Evolutionary conservation across 2,888 invertebrate genomes (phyloP).

Genomic region (Lepidonotus clava): DNA sequence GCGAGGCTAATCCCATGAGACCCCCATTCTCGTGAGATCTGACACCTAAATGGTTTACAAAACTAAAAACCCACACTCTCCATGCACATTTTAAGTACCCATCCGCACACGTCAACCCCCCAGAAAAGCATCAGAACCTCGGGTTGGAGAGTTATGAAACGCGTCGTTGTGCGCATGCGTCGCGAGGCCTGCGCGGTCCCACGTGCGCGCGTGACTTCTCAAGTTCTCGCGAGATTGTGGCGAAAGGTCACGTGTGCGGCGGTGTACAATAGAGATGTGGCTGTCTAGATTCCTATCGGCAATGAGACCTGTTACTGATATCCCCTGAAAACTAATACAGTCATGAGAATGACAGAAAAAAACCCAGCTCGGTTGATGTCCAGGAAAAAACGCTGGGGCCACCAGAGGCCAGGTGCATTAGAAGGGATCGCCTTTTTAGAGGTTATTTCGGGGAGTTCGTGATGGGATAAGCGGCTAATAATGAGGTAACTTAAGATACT

Average conservation of each 20-base stretch:
- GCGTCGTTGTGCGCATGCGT: not conserved
- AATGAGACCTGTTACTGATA: not conserved
- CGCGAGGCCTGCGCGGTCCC: not conserved
- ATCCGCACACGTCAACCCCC: conserved; percentile 3
- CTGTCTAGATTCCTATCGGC: not conserved
- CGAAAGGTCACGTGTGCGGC: not conserved
- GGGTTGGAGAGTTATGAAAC: not conserved
- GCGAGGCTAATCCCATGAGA: not conserved
- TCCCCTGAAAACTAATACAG: not conserved
- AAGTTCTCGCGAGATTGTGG: not conserved
- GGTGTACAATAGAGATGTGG: not conserved
- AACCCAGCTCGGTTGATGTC: not conserved
- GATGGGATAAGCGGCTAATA: too few relatives aligned
- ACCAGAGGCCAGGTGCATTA: not conserved
- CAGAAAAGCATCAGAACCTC: not conserved
- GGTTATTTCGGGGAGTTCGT: too few relatives aligned
- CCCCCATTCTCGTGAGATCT: not conserved
- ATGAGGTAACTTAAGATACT: too few relatives aligned
- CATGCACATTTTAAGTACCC: not conserved
- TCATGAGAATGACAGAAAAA: not conserved
- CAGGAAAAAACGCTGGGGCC: not conserved
- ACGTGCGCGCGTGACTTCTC: not conserved
- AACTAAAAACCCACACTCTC: conserved; percentile 1
- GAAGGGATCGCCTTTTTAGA: not conserved
- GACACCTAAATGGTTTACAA: conserved; percentile 6